A percentile compares a stretch with the other conserved stretches of the same genome.
phyloP scores from a whole-genome alignment of 2,797 vertebrate genomes.

The Diplodus puntazzo region DNA sequence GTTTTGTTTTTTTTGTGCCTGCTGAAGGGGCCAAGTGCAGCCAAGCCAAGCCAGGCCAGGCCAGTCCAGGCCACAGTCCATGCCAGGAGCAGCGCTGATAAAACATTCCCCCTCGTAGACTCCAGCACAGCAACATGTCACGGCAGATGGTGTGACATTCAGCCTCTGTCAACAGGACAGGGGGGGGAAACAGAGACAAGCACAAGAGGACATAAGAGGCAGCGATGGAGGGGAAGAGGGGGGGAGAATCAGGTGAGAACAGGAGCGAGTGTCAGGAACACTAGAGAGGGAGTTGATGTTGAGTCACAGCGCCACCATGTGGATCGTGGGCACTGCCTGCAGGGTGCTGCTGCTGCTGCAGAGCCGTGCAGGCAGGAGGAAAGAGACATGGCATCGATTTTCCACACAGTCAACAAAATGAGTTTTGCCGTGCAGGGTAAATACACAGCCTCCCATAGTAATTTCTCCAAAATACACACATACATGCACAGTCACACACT shows the following conservation, averaged over 20 bases:
- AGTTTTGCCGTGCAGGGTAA: slow-evolving; percentile 74
- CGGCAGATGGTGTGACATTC: slow-evolving; percentile 82
- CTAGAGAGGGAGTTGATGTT: slow-evolving; percentile 42
- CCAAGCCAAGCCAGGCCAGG: slow-evolving; percentile 14
- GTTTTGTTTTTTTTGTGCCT: not conserved
- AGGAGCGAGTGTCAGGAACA: slow-evolving; percentile 57
- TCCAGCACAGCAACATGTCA: slow-evolving; percentile 67
- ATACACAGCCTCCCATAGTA: slow-evolving; percentile 67
- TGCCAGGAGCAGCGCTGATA: slow-evolving; percentile 63
- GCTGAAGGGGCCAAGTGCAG: slow-evolving; percentile 14
- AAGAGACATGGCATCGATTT: slow-evolving; percentile 75
- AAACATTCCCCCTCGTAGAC: slow-evolving; percentile 55
- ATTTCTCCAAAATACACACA: slow-evolving; percentile 70
- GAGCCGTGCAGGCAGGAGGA: slow-evolving; percentile 36
- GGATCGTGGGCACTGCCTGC: slow-evolving; percentile 43
- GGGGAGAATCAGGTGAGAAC: slow-evolving; percentile 72
- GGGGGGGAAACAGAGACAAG: slow-evolving; percentile 46
- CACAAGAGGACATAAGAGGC: slow-evolving; percentile 66
- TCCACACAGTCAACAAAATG: slow-evolving; percentile 78
- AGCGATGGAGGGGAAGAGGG: slow-evolving; percentile 50
- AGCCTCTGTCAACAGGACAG: slow-evolving; percentile 76
- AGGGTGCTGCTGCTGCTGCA: slow-evolving; percentile 22
- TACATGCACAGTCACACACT: slow-evolving; percentile 46
- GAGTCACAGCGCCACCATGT: slow-evolving; percentile 84
- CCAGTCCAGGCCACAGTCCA: slow-evolving; percentile 12